Base-by-base conservation (phyloP, 2,113 vertebrate genomes). In the Antechinus flavipes region DNA sequence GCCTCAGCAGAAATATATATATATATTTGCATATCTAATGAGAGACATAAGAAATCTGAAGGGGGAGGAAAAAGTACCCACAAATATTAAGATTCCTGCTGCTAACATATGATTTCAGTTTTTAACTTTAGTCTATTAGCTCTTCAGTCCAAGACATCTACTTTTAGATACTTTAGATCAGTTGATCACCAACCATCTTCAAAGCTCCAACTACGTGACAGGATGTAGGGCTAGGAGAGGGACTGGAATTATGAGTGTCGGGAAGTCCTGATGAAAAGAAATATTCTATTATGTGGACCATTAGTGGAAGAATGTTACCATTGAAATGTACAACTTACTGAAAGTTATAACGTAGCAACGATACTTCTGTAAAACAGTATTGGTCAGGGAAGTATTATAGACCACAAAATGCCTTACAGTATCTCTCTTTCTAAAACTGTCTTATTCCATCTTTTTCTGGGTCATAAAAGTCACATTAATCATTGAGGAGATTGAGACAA, bases 381-480 rank as follows among this genome's bases (percentile, higher is more conserved):
- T 47, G 46, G 55, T 56, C 42, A 27, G 42, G 54, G 91, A 1
- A 27, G 25, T 2, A 42, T 27, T 12, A 54, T 26, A 47, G 26
- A 12, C 26, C 23, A 9, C 3, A n/a, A 8, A 92, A 27, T 92
- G 42, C 55, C 11, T 92, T n/a, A 22, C 3, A 9, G 12, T 30
- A 27, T 42, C 68, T 68, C 16, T 46, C 58, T 30, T 68, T 42
- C 58, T 49, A 26, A 49, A 92, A 30, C 22, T 92, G 58, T 27
- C n/a, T 46, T 22, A 42, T 35, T 68, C 56, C 26, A 50, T 30
- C n/a, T 58, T 55, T 92, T 92, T 68, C 92, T 47, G 46, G 92
- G 46, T 90, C 49, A 90, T 90, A 50, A 90, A 90, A 90, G 47
- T 49, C 90, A 90, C n/a, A 90, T 50, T 90, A 47, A 90, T 90